These are phyloP conservation scores for Neoarius graeffei DNA, from an alignment of 2,113 vertebrate genomes.

Conservation along the genomic window DNA sequence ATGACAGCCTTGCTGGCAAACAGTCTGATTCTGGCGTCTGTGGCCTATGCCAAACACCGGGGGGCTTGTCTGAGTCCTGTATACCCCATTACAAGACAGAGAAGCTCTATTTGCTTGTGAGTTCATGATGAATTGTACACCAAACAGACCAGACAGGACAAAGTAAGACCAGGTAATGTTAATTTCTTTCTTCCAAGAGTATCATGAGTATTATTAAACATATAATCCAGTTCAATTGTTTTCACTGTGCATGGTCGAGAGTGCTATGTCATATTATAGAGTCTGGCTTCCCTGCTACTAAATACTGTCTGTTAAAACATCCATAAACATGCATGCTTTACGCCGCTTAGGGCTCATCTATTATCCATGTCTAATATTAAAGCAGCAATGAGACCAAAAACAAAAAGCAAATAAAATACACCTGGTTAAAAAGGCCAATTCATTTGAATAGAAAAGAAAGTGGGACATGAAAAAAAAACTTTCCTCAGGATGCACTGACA, in stretches of 20 bases:
- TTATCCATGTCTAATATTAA: not conserved
- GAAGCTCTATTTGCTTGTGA: slow-evolving; percentile 12
- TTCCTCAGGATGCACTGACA: not conserved
- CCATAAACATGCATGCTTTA: not conserved
- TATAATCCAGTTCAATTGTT: not conserved
- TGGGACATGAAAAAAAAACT: not conserved
- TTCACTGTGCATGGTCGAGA: not conserved
- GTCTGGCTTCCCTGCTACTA: not conserved
- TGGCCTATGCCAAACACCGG: slow-evolving; percentile 16
- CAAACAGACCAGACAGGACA: slow-evolving; percentile 8
- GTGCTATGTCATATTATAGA: not conserved
- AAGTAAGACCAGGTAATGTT: not conserved
- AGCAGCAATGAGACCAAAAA: not conserved
- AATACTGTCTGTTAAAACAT: not conserved
- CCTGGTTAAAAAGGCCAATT: not conserved
- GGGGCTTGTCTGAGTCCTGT: slow-evolving; percentile 10
- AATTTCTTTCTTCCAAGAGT: not conserved
- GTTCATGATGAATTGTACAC: slow-evolving; percentile 3
- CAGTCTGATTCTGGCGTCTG: slow-evolving; percentile 43
- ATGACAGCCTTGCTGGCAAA: slow-evolving; percentile 44
- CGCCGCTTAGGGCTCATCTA: not conserved
- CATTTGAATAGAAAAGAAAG: not conserved
- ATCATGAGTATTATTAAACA: not conserved
- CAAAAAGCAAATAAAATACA: not conserved
- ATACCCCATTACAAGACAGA: slow-evolving; percentile 2